Evolutionary conservation across 1,140 invertebrate species (phyloP), one percentile per base, ranked within the genome.

Genomic region (Drosophila bocki): DNA sequence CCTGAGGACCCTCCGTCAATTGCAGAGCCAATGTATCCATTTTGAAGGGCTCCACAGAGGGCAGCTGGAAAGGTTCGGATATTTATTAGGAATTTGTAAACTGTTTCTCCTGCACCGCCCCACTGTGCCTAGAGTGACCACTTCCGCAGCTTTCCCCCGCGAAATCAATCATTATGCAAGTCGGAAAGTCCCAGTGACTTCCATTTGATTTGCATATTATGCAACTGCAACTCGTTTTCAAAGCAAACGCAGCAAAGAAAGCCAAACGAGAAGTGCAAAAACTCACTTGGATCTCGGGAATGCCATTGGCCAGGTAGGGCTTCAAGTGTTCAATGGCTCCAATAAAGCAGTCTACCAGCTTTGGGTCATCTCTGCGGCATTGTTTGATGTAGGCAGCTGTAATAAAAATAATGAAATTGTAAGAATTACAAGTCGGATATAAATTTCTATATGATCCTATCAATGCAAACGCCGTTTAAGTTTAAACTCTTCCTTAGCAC

Each of bases 361-460:
- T 91, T 7, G 95, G 95, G 91, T 96, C 95, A 51, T 93, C 94
- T 68, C 94, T 94, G 37, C 94, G 94, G 78, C 96, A 96, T 92
- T 95, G 95, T 79, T 96, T 96, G 22, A 96, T 94, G 80, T 96
- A 96, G 53, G 94, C 94, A 15, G 95, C 96, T 96, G 92, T 37
- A 94, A 94, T 80, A 74, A 68, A 79, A 22, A 22, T 22, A 22
- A 22, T 22, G 1, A 22, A 22, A 22, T 22, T 22, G 22, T 2
- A 22, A 22, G 22, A 1, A 22, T 22, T 22, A 2, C 22, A 22
- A 29, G 6, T 29, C 26, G 26, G 6, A 29, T 6, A 29, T 29
- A 29, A 6, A 29, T 29, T 6, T 29, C 7, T 29, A 29, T 6
- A 29, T 6, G 26, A 29, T 29, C 26, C 26, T 29, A 29, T 29